phyloP scores from a whole-genome alignment of 2,888 invertebrate species.

The Drosophila meridiana region DNA sequence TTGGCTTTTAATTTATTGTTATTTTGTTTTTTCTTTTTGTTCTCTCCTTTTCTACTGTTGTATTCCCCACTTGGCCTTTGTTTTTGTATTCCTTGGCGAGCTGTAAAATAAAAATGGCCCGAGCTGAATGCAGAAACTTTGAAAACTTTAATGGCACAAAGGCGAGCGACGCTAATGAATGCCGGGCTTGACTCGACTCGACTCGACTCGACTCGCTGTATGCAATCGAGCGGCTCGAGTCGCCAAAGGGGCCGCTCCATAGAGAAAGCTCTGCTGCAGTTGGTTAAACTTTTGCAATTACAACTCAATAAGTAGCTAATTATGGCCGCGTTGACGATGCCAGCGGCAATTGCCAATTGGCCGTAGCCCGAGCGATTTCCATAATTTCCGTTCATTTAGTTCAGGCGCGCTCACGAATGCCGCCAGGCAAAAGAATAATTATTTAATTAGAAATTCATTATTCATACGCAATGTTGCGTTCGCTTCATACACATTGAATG shows the following conservation, averaged over 20 bases:
- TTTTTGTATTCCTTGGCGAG: slow-evolving; percentile 9
- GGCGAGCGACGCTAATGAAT: slow-evolving; percentile 50
- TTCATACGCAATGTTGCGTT: slow-evolving; percentile 35
- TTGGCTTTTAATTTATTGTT: slow-evolving; percentile 47
- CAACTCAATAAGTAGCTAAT: slow-evolving; percentile 74
- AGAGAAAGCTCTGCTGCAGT: slow-evolving; percentile 45
- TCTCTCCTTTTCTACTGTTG: slow-evolving; percentile 10
- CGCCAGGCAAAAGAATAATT: slow-evolving; percentile 12
- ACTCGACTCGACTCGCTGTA: slow-evolving; percentile 12
- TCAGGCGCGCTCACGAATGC: slow-evolving; percentile 33
- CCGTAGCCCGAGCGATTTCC: slow-evolving; percentile 22
- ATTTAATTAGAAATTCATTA: slow-evolving; percentile 37
- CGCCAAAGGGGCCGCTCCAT: slow-evolving; percentile 21
- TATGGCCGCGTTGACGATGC: slow-evolving; percentile 43
- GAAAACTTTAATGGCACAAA: slow-evolving; percentile 50
- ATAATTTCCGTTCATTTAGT: slow-evolving; percentile 40
- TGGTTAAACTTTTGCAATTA: slow-evolving; percentile 74
- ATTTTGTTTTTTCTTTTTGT: background rate
- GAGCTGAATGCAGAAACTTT: slow-evolving; percentile 39
- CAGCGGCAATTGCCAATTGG: slow-evolving; percentile 32
- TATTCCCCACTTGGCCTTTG: slow-evolving; percentile 14
- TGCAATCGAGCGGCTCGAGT: slow-evolving; percentile 37
- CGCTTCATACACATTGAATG: background rate
- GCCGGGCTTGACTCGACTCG: slow-evolving; percentile 19
- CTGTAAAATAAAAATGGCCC: slow-evolving; percentile 6